Percentiles rank a stretch among this genome's conserved stretches.
These are phyloP conservation scores for Paramisgurnus dabryanus DNA, from an alignment of 2,113 vertebrate species.

Conservation along the genomic window DNA sequence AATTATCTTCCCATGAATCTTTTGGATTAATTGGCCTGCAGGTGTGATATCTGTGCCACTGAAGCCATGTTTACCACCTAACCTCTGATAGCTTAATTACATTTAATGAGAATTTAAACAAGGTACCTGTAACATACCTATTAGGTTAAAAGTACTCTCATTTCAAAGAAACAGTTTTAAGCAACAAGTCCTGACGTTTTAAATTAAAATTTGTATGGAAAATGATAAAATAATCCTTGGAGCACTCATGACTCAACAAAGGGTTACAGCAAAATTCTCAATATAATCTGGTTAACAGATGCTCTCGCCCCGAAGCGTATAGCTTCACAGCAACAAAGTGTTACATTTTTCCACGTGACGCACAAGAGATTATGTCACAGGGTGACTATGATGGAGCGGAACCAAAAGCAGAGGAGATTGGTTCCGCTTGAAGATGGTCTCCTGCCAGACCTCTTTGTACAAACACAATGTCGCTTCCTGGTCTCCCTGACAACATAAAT, in stretches of 20 bases:
- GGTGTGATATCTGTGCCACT: not conserved
- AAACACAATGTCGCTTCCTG: too few species aligned
- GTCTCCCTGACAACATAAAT: too few species aligned
- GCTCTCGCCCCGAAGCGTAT: too few species aligned
- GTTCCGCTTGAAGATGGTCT: too few species aligned
- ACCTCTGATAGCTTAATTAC: slow-evolving; percentile 21
- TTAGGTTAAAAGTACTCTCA: not conserved
- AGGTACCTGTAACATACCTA: slow-evolving; percentile 3
- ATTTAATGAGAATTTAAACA: slow-evolving; percentile 42
- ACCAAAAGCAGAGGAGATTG: too few species aligned
- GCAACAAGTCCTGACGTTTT: not conserved
- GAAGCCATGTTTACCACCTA: not conserved
- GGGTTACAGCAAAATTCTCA: not conserved
- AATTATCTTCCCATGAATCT: slow-evolving; percentile 30
- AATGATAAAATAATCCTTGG: not conserved
- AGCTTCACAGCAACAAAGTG: too few species aligned
- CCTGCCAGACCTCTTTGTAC: too few species aligned
- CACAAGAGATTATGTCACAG: too few species aligned
- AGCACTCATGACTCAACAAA: not conserved
- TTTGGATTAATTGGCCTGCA: slow-evolving; percentile 19
- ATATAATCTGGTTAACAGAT: too few species aligned
- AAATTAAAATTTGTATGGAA: not conserved
- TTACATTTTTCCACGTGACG: too few species aligned
- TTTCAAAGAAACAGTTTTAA: slow-evolving; percentile 24
- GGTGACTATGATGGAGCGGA: too few species aligned